Percentiles rank a stretch among this genome's conserved stretches.
These are phyloP conservation scores for Ardeotis arabs DNA, from an alignment of 2,113 vertebrate species.

Conservation along the genomic window DNA sequence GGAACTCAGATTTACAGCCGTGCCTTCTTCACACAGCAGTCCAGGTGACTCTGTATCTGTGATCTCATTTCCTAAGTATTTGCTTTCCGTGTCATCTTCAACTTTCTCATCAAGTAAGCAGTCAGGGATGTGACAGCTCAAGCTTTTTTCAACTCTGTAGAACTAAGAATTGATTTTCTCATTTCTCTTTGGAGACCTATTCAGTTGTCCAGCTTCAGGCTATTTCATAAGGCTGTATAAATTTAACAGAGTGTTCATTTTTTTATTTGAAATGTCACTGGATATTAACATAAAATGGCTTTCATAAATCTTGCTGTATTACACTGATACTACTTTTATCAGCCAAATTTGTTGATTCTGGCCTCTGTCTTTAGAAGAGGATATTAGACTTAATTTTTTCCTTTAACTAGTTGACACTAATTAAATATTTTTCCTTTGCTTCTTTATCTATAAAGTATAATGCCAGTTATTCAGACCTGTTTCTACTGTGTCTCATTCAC, in stretches of 20 bases:
- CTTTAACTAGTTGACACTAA: not conserved
- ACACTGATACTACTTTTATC: not conserved
- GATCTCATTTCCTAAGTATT: not conserved
- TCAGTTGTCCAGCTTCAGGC: not conserved
- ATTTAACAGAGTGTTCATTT: not conserved
- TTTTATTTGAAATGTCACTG: not conserved
- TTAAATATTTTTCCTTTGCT: not conserved
- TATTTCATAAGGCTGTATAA: not conserved
- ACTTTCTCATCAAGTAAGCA: not conserved
- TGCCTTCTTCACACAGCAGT: not conserved
- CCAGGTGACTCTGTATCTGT: not conserved
- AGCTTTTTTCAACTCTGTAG: not conserved
- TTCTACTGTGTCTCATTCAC: not conserved
- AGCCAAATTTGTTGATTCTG: not conserved
- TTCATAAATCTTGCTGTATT: not conserved
- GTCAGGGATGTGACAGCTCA: rapidly evolving
- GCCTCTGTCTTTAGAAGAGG: not conserved
- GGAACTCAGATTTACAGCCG: not conserved
- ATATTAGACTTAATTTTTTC: not conserved
- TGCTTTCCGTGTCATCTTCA: not conserved
- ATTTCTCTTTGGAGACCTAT: not conserved
- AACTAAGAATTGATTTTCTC: not conserved
- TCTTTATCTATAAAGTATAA: not conserved
- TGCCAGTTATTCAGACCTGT: not conserved
- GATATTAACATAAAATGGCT: not conserved